Evolutionary conservation across 2,888 invertebrate genomes (phyloP).

Genomic region (Rhyacophila evoluta): DNA sequence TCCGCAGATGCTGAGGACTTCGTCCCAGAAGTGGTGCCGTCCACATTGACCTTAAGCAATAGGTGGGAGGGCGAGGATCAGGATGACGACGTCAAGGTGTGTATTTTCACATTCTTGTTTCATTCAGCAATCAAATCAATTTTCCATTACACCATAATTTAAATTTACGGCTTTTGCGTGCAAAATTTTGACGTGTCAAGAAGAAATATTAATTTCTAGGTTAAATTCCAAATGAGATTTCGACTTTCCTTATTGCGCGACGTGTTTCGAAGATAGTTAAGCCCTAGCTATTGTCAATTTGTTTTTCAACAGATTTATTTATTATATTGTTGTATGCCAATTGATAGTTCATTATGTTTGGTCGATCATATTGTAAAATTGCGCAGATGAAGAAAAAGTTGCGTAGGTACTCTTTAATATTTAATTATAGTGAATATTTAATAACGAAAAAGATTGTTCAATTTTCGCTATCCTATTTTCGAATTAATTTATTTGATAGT

Average conservation of each 20-base stretch:
- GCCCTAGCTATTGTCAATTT: too few species aligned
- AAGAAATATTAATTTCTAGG: not conserved
- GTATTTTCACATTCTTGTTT: not conserved
- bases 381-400: too few species aligned
- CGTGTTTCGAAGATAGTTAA: not conserved
- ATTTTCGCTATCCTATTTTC: too few species aligned
- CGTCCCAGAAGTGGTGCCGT: conserved; percentile 69
- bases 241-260: not conserved
- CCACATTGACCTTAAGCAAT: conserved; percentile 63
- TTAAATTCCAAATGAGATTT: not conserved
- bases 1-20: conserved; percentile 78
- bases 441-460: too few species aligned
- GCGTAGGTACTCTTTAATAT: too few species aligned
- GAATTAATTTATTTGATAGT: too few species aligned
- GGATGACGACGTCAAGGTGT: conserved; percentile 86
- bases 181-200: conserved; percentile 42
- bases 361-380: too few species aligned
- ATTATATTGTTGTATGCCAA: too few species aligned
- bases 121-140: not conserved
- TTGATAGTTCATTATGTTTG: too few species aligned
- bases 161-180: conserved; percentile 13
- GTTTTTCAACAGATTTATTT: too few species aligned
- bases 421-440: too few species aligned
- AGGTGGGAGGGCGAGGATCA: conserved; percentile 93
- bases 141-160: not conserved